phyloP scores from a whole-genome alignment of 2,113 vertebrate genomes.

The Glaucomys volans region DNA sequence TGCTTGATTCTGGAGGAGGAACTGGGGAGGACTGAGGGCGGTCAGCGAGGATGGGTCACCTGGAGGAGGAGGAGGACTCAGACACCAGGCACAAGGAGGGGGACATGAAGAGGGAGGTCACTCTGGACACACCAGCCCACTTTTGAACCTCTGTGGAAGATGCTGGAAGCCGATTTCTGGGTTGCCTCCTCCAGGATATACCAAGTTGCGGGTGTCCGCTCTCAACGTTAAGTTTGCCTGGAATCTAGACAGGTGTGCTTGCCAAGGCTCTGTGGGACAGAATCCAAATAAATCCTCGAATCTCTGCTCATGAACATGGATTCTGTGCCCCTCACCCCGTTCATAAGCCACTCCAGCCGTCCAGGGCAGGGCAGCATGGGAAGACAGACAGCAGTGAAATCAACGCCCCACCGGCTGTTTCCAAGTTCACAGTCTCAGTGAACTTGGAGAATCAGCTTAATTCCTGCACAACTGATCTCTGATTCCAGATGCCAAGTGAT shows the following conservation, averaged over 20 bases:
- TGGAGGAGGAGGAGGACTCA: no score
- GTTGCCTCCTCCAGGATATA: background rate
- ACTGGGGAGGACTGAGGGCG: background rate
- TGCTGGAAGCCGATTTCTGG: background rate
- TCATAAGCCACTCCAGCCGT: background rate
- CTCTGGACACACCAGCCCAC: accelerated
- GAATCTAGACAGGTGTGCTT: background rate
- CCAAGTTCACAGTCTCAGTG: background rate
- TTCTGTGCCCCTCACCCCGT: background rate
- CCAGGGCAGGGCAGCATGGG: no score
- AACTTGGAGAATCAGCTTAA: background rate
- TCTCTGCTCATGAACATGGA: background rate
- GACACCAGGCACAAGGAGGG: background rate
- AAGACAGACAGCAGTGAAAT: background rate
- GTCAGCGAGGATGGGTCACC: background rate
- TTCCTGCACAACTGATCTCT: background rate
- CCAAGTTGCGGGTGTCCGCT: background rate
- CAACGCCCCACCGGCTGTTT: background rate
- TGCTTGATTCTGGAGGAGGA: background rate
- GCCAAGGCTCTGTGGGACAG: background rate
- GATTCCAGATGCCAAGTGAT: background rate
- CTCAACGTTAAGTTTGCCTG: background rate
- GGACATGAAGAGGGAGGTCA: background rate
- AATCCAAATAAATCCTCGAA: background rate
- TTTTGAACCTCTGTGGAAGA: background rate